These are phyloP conservation scores for Drosophila bipectinata DNA, from an alignment of 1,140 invertebrate species.

Conservation along the genomic window DNA sequence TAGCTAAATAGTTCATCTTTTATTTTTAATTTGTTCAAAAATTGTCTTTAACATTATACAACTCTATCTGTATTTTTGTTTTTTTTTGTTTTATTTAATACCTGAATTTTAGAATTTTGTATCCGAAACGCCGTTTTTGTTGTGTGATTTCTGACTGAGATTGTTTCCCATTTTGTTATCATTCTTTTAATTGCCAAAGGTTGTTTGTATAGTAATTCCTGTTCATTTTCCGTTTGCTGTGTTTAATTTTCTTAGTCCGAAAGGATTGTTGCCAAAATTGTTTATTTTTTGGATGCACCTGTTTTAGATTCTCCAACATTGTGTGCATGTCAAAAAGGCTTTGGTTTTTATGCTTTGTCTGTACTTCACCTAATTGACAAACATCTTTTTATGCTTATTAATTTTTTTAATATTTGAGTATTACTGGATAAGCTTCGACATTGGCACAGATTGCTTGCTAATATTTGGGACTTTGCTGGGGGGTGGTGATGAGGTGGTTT, in stretches of 20 bases:
- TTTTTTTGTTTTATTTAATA: slow-evolving; percentile 44
- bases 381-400: slow-evolving; percentile 27
- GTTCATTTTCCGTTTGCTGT: slow-evolving; percentile 34
- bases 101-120: slow-evolving; percentile 84
- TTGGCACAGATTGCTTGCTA: slow-evolving; percentile 72
- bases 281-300: slow-evolving; percentile 20
- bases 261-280: slow-evolving; percentile 62
- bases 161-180: slow-evolving; percentile 45
- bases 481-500: neutral
- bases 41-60: slow-evolving; percentile 78
- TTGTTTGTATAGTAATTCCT: slow-evolving; percentile 41
- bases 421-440: slow-evolving; percentile 43
- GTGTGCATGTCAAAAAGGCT: slow-evolving; percentile 34
- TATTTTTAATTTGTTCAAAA: slow-evolving; percentile 60
- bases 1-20: slow-evolving; percentile 69
- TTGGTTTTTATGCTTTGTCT: slow-evolving; percentile 11
- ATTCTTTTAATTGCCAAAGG: slow-evolving; percentile 54
- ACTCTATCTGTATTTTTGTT: slow-evolving; percentile 70
- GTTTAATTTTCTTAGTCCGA: slow-evolving; percentile 57
- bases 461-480: slow-evolving; percentile 17
- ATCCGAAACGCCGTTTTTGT: slow-evolving; percentile 82
- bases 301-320: slow-evolving; percentile 26
- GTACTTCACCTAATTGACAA: slow-evolving; percentile 69
- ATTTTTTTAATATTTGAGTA: slow-evolving; percentile 26
- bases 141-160: slow-evolving; percentile 56